These are phyloP conservation scores for Aplysina aerophoba DNA, from an alignment of 37 sponge, comb jelly and placozoan species.

Conservation along the genomic window DNA sequence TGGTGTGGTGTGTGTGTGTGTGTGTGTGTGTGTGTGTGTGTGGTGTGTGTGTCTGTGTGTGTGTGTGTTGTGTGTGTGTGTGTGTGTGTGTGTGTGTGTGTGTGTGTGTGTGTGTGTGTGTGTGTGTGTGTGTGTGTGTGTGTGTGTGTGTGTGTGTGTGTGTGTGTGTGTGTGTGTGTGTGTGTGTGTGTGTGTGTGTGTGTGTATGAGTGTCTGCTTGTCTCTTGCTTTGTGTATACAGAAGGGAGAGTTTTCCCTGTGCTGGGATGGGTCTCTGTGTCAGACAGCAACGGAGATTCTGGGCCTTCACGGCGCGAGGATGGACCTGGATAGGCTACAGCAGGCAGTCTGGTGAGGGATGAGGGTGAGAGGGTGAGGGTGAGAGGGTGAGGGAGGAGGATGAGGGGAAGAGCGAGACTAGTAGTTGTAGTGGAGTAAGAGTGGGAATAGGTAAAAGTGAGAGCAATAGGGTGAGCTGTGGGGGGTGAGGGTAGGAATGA, in stretches of 20 bases:
- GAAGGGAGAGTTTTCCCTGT: conserved; percentile 6
- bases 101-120: background rate
- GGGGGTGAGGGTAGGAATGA: too few species aligned
- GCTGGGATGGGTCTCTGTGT: background rate
- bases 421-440: background rate
- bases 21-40: too few species aligned
- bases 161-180: too few species aligned
- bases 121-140: too few species aligned
- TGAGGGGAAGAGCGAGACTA: background rate
- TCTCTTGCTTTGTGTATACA: too few species aligned
- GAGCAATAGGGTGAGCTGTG: too few species aligned
- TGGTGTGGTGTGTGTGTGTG: too few species aligned
- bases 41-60: too few species aligned
- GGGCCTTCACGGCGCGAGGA: background rate
- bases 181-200: background rate
- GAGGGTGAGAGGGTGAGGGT: background rate
- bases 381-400: conserved; percentile 2
- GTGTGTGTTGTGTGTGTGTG: background rate
- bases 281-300: background rate
- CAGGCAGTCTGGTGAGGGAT: conserved; percentile 30
- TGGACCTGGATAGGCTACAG: background rate
- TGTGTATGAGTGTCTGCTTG: conserved; percentile 31
- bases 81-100: conserved; percentile 36
- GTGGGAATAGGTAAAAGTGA: too few species aligned
- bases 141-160: too few species aligned